Base-by-base conservation (phyloP, 2,797 vertebrate genomes). In the Muraenolepis orangiensis region DNA sequence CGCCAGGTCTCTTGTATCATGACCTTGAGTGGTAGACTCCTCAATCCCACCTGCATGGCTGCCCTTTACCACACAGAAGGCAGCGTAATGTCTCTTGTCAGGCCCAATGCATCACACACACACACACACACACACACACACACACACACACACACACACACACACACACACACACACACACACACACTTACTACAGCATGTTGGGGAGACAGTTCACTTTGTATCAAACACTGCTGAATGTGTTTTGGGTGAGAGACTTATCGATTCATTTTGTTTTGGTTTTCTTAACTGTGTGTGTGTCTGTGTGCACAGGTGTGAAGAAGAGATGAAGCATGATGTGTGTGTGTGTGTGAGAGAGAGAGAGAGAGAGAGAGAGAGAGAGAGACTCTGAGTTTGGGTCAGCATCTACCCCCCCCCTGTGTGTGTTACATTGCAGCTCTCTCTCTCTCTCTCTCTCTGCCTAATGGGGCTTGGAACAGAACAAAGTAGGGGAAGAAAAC, bases 381-480 rank as follows among this genome's bases (percentile, higher is more conserved):
- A 34, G 32, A 34, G 32, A 34, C 3, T 4, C 13, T 42, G 40
- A 16, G 40, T 42, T 42, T 42, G 40, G 40, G 40, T 42, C 40
- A 42, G 40, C 36, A 38, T 38, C 36, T 38, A 34, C 36, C 2
- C 13, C 40, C 14, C 40, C 40, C 4, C 40, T 2, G 13, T 16
- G 18, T 6, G 46, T n/a, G 46, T n/a, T 20, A 7, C 20, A 7
- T 4, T 51, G 46, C 46, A 51, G 46, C 46, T n/a, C 83, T 80
- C 82, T n/a, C n/a, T n/a, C n/a, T n/a, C n/a, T n/a, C n/a, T n/a
- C n/a, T n/a, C 72, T 72, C 72, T n/a, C 71, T 75, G 86, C 16
- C 76, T 87, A 87, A 87, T 88, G 85, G 85, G 76, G 82, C 86
- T 66, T 81, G 86, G 87, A 84, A 23, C 51, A 57, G 20, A 82